Percentiles rank a stretch among this genome's conserved stretches.
Conservation (phyloP, 2,113 vertebrate genomes). For the Butastur rufipennis region DNA sequence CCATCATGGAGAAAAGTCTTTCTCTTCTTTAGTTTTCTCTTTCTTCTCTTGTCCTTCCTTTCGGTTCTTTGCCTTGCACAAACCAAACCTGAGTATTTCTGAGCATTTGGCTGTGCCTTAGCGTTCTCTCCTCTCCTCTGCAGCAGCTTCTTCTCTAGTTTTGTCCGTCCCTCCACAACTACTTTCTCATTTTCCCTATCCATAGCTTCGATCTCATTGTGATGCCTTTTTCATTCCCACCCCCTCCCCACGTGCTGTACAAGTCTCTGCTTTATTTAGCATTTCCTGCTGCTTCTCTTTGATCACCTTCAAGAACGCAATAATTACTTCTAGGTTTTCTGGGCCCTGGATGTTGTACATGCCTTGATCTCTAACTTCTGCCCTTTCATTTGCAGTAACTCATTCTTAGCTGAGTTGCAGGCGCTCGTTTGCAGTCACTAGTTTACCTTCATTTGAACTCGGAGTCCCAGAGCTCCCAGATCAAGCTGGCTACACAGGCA, state of each 20-base stretch:
- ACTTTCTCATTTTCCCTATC: not conserved
- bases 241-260: not conserved
- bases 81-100: not conserved
- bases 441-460: constrained; percentile 14
- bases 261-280: not conserved
- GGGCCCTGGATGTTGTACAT: not conserved
- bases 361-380: constrained; percentile 47
- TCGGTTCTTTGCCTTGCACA: not conserved
- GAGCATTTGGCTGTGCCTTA: not conserved
- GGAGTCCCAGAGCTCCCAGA: not conserved
- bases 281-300: constrained; percentile 20
- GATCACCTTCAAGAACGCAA: not conserved
- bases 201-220: not conserved
- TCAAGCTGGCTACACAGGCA: not conserved
- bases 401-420: not conserved
- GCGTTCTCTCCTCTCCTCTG: not conserved
- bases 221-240: not conserved
- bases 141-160: not conserved
- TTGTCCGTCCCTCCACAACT: not conserved
- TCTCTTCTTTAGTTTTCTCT: not conserved
- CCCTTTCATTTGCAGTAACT: constrained; percentile 50
- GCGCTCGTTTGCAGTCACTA: rapidly evolving
- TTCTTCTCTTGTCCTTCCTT: not conserved
- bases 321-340: constrained; percentile 45
- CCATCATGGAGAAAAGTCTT: not conserved